Evolutionary conservation across 2,113 vertebrate genomes (phyloP).

Genomic region (Phocoena sinus): DNA sequence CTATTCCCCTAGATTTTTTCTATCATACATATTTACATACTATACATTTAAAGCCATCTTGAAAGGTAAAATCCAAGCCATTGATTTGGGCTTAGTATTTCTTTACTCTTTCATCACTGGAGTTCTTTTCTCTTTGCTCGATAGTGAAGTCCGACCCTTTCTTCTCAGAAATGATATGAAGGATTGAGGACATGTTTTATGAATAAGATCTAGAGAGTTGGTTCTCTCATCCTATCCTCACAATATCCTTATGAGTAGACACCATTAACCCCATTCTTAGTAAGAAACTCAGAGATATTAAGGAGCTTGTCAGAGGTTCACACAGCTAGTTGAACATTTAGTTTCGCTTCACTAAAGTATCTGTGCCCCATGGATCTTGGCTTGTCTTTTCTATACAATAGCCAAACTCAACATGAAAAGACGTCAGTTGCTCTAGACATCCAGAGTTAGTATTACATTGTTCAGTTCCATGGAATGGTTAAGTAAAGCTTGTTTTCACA

Average conservation of each 20-base stretch:
- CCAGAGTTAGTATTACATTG: background rate
- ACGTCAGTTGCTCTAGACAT: background rate
- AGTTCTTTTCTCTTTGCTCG: background rate
- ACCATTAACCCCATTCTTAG: background rate
- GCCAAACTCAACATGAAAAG: background rate
- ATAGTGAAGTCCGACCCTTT: background rate
- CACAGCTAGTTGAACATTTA: background rate
- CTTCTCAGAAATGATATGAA: background rate
- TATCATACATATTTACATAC: background rate
- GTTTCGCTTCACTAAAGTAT: background rate
- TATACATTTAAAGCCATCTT: background rate
- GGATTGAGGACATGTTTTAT: background rate
- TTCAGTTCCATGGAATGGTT: background rate
- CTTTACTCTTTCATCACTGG: background rate
- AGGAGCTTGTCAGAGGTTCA: background rate
- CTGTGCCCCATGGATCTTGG: background rate
- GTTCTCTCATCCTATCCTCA: background rate
- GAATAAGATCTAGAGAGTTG: background rate
- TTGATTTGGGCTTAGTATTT: background rate
- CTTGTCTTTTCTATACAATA: background rate
- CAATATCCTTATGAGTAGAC: background rate
- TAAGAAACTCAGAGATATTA: background rate
- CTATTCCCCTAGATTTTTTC: background rate
- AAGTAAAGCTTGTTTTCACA: background rate
- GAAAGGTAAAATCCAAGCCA: background rate